Base-by-base conservation (phyloP, 2,888 invertebrate genomes). In the Laspeyria flexula region DNA sequence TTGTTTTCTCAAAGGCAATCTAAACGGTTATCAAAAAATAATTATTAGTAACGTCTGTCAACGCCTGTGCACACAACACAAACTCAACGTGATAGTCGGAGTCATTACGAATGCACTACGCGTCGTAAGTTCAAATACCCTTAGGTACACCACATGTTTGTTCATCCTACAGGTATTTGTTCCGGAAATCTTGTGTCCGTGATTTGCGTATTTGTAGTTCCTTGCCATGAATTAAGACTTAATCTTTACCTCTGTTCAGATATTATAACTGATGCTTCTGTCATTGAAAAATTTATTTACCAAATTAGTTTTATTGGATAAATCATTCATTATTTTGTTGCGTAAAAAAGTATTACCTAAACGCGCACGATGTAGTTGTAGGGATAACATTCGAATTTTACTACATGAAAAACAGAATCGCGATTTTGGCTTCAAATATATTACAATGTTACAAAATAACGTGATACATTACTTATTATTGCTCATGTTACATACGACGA, bases 401-500 rank as follows among this genome's bases (percentile, higher is more conserved):
- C n/a, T n/a, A n/a, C n/a, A n/a, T n/a, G 25, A 25, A 25, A 25
- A 25, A 25, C 4, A 25, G 3, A 21, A 7, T 31, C 10, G 13
- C 7, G 31, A 31, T 31, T 30, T 31, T n/a, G n/a, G n/a, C 4
- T n/a, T 27, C 9, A 13, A 15, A 23, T 7, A 23, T 21, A 7
- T 15, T 23, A 27, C 13, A n/a, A 30, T 15, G 9, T 47, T 39
- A 63, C 33, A 52, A 59, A 52, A 52, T 33, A 7, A 15, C 30
- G 35, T 46, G 45, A 41, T 27, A 40, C 25, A 44, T 51, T 53
- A 59, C 48, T 31, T 43, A 59, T 43, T 48, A 51, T 33, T 34
- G 12, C 46, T 57, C 27, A 42, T 43, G 48, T 55, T 58, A 56
- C 50, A 44, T 45, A 56, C 52, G 52, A 44, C 43, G 40, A 41